A percentile compares a stretch with the other conserved stretches of the same genome.
phyloP scores from a whole-genome alignment of 2,797 vertebrate genomes.

The Schizothorax lantsangensis region DNA sequence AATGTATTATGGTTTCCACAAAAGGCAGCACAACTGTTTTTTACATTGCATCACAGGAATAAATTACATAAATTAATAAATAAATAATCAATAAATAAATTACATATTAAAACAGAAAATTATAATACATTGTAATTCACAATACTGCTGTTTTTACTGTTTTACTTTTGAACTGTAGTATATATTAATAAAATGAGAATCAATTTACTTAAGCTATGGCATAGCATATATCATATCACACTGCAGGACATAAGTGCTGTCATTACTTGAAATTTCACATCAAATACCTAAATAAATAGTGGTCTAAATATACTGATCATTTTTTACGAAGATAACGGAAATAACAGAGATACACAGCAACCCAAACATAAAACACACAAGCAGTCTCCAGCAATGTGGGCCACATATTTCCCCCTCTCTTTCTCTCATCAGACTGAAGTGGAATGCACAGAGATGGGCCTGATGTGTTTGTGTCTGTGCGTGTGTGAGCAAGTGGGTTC shows the following conservation, averaged over 20 bases:
- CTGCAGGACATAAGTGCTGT: not conserved
- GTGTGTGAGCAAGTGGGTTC: slow-evolving; percentile 42
- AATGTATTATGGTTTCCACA: not conserved
- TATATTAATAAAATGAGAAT: not conserved
- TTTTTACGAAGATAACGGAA: not conserved
- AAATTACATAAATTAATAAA: not conserved
- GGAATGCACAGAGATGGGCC: slow-evolving; percentile 48
- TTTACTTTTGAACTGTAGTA: not conserved
- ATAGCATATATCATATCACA: not conserved
- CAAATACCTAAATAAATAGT: not conserved
- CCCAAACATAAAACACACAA: slow-evolving; percentile 27
- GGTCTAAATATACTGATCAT: slow-evolving; percentile 48
- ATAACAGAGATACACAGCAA: not conserved
- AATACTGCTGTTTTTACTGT: not conserved
- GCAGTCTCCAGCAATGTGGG: slow-evolving; percentile 27
- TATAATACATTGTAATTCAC: not conserved
- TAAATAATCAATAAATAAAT: not conserved
- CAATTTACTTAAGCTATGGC: not conserved
- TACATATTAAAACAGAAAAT: not conserved
- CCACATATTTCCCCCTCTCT: slow-evolving; percentile 31
- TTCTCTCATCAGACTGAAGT: slow-evolving; percentile 18
- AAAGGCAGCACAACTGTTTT: not conserved
- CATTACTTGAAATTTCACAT: not conserved
- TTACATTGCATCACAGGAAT: not conserved
- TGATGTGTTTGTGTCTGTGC: slow-evolving; percentile 47